Percentiles rank a stretch among this genome's conserved stretches.
phyloP scores from a whole-genome alignment of 2,888 invertebrate species.

The Leptothorax acervorum region DNA sequence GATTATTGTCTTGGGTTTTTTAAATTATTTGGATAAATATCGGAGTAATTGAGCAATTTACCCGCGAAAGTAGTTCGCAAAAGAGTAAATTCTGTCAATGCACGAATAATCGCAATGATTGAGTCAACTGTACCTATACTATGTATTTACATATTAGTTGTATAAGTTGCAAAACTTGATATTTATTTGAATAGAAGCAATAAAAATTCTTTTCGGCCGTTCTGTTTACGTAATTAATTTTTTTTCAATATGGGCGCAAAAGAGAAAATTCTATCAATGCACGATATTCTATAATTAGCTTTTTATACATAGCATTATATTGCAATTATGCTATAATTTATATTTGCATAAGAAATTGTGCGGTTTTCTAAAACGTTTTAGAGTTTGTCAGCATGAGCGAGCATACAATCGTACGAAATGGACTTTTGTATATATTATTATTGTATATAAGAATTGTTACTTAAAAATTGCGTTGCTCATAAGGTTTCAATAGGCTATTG shows the following conservation, averaged over 20 bases:
- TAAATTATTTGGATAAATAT: not conserved
- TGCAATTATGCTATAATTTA: not conserved
- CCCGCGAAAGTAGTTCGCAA: not conserved
- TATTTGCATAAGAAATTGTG: not conserved
- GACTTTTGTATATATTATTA: not conserved
- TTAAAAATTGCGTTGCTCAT: not conserved
- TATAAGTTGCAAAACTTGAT: conserved; percentile 11
- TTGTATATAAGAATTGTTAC: not conserved
- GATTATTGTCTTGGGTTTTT: not conserved
- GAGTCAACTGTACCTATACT: not conserved
- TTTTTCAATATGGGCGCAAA: not conserved
- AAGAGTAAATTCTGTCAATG: not conserved
- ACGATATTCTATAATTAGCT: not conserved
- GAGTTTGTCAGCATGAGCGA: not conserved
- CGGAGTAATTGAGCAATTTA: not conserved
- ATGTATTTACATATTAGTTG: not conserved
- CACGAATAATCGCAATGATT: conserved; percentile 2
- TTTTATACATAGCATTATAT: not conserved
- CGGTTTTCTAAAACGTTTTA: conserved; percentile 9
- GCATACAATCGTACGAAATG: not conserved
- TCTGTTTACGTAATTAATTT: not conserved
- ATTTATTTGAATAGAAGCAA: conserved; percentile 1
- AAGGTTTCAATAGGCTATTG: not conserved
- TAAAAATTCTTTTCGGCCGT: not conserved
- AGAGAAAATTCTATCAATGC: no score